Percentiles rank a stretch among this genome's conserved stretches.
Evolutionary conservation across 2,797 vertebrate species (phyloP).

Genomic region (Danio albolineatus): DNA sequence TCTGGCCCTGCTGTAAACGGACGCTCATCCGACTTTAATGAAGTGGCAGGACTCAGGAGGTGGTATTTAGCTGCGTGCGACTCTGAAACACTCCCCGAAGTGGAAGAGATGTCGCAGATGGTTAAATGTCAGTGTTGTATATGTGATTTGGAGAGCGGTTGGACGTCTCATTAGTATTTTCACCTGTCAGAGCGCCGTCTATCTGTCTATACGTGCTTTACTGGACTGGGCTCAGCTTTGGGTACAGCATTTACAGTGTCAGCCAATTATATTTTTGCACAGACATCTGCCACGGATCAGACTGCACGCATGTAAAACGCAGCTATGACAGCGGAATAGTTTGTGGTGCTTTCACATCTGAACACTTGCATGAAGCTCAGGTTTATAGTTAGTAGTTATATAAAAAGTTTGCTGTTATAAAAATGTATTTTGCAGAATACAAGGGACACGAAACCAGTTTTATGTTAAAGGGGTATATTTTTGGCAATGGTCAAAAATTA

Average conservation of each 20-base stretch:
- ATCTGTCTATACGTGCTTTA: neutral
- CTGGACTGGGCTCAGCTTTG: neutral
- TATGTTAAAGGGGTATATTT: too few species aligned
- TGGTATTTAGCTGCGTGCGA: constrained; percentile 50
- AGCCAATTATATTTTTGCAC: neutral
- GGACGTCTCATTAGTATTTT: constrained; percentile 44
- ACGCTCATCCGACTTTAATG: constrained; percentile 41
- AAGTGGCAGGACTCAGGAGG: constrained; percentile 31
- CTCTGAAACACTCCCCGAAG: constrained; percentile 14
- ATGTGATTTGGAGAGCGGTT: constrained; percentile 50
- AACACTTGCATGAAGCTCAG: neutral
- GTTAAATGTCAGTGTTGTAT: constrained; percentile 51
- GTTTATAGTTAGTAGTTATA: too few species aligned
- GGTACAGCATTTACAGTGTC: neutral
- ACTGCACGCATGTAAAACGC: neutral
- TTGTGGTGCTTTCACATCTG: neutral
- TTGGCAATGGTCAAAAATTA: too few species aligned
- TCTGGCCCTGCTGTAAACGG: constrained; percentile 7
- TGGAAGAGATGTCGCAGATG: constrained; percentile 36
- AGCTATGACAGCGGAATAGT: neutral
- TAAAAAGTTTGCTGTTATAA: too few species aligned
- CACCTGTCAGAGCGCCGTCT: constrained; percentile 33
- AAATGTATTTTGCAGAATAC: too few species aligned
- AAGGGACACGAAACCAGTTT: too few species aligned
- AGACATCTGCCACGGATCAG: neutral